A percentile compares a stretch with the other conserved stretches of the same genome.
These are phyloP conservation scores for Ivindomyrus marchei DNA, from an alignment of 2,113 vertebrate genomes.

Conservation along the genomic window DNA sequence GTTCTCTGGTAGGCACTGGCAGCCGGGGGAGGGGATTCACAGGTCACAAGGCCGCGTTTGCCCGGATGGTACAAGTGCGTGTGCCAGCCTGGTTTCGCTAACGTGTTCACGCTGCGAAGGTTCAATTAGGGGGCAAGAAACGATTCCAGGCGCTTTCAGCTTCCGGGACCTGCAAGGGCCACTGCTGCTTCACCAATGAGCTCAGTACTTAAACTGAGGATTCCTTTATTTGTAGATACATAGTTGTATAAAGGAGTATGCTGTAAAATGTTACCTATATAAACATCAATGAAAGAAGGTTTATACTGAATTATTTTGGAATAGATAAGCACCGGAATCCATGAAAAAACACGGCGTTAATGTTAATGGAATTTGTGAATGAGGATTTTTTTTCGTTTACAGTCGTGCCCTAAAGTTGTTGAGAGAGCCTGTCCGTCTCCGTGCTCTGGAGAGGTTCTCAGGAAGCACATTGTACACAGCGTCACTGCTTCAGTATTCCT, in stretches of 20 bases:
- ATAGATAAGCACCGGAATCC: not conserved
- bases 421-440: not conserved
- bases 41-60: not conserved
- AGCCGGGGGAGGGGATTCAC: not conserved
- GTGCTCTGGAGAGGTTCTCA: not conserved
- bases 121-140: not conserved
- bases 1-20: not conserved
- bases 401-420: not conserved
- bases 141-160: not conserved
- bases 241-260: not conserved
- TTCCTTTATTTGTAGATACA: not conserved
- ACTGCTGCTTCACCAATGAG: not conserved
- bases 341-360: not conserved
- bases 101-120: not conserved
- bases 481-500: not conserved
- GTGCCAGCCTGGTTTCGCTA: not conserved
- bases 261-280: not conserved
- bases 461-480: too few relatives aligned
- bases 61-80: not conserved
- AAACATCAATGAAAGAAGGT: not conserved
- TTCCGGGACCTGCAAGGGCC: not conserved
- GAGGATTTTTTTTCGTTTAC: not conserved
- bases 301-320: not conserved
- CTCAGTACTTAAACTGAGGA: not conserved
- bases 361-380: not conserved